Percentiles rank a stretch among this genome's conserved stretches.
These are phyloP conservation scores for Thelaira solivaga DNA, from an alignment of 2,888 invertebrate genomes.

Conservation along the genomic window DNA sequence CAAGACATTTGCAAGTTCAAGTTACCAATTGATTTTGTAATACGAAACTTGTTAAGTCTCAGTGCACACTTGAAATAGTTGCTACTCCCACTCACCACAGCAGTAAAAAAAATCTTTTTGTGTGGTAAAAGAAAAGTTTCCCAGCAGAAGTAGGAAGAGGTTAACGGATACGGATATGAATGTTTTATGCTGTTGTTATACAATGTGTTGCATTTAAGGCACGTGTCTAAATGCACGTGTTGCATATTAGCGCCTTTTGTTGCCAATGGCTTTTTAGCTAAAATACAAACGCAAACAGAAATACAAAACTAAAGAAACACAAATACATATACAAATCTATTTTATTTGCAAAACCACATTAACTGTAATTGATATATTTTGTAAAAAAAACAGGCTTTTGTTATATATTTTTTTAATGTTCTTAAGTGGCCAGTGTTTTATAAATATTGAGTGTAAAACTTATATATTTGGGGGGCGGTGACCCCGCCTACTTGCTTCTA, in stretches of 20 bases:
- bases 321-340: constrained; percentile 10
- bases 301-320: too few relatives aligned
- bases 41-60: constrained; percentile 23
- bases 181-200: constrained; percentile 26
- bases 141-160: background rate
- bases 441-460: too few relatives aligned
- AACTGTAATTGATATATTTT: constrained; percentile 49
- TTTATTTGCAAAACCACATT: constrained; percentile 31
- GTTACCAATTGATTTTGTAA: constrained; percentile 54
- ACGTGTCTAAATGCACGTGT: constrained; percentile 64
- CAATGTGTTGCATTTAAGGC: constrained; percentile 44
- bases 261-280: constrained; percentile 28
- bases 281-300: too few relatives aligned
- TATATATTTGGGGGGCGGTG: too few relatives aligned
- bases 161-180: constrained; percentile 29
- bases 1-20: constrained; percentile 45
- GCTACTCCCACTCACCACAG: background rate
- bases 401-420: background rate
- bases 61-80: background rate
- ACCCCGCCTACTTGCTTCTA: too few relatives aligned
- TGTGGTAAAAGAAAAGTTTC: background rate
- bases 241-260: constrained; percentile 56
- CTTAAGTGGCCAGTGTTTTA: constrained; percentile 36
- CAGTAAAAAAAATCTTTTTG: background rate
- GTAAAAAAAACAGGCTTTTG: background rate